These are phyloP conservation scores for Synchiropus splendidus DNA, from an alignment of 2,113 vertebrate species.

Conservation along the genomic window DNA sequence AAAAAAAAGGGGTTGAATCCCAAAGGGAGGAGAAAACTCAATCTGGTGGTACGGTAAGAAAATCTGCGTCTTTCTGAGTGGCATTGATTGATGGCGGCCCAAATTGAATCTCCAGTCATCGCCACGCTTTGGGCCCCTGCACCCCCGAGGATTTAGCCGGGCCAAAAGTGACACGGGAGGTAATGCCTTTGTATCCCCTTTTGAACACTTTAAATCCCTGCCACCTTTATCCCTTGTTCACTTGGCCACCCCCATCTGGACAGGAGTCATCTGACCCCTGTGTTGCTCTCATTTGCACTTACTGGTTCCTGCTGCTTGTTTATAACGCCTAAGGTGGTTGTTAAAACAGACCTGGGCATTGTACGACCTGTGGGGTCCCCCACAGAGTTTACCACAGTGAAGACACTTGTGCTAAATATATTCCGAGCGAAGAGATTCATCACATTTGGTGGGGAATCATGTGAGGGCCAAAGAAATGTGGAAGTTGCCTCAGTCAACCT, in stretches of 20 bases:
- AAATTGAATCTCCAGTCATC: slow-evolving; percentile 73
- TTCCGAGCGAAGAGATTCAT: too few relatives aligned
- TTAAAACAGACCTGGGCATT: too few relatives aligned
- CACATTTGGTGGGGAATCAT: too few relatives aligned
- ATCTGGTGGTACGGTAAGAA: slow-evolving; percentile 43
- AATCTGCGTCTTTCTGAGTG: slow-evolving; percentile 38
- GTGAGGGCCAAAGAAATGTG: too few relatives aligned
- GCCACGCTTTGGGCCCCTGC: slow-evolving; percentile 52
- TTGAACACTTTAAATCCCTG: slow-evolving; percentile 34
- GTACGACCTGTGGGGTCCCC: too few relatives aligned
- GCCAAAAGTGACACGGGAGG: slow-evolving; percentile 46
- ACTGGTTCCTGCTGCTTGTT: slow-evolving; percentile 58
- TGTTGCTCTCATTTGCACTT: slow-evolving; percentile 51
- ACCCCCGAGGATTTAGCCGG: slow-evolving; percentile 41
- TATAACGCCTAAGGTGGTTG: slow-evolving; percentile 30
- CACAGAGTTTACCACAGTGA: too few relatives aligned
- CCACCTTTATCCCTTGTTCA: slow-evolving; percentile 21
- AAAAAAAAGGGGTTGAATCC: slow-evolving; percentile 53
- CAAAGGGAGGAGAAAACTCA: slow-evolving; percentile 34
- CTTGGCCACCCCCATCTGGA: slow-evolving; percentile 55
- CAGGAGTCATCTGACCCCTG: slow-evolving; percentile 54
- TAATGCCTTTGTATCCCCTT: slow-evolving; percentile 35
- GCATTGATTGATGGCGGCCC: slow-evolving; percentile 66
- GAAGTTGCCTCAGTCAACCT: too few relatives aligned
- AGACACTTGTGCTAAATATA: too few relatives aligned